phyloP scores from a whole-genome alignment of 2,113 vertebrate genomes.

The Pseudorectes ferrugineus region DNA sequence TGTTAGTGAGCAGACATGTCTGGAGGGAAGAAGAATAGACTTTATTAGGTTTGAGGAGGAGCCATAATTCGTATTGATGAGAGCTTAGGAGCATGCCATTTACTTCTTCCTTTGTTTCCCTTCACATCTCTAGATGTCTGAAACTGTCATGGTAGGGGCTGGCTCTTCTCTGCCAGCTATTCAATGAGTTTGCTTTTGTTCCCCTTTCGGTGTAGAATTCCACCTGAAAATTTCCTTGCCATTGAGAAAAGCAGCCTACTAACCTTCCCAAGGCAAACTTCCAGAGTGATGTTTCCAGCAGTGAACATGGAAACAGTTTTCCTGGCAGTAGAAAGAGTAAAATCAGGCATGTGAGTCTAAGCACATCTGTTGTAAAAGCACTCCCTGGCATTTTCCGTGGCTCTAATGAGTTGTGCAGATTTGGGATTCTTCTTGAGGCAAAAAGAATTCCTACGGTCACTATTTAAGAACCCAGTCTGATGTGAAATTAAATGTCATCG shows the following conservation, averaged over 20 bases:
- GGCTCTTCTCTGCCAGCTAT: background rate
- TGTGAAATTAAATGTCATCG: background rate
- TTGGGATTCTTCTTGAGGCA: background rate
- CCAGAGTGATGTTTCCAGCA: background rate
- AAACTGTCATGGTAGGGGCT: background rate
- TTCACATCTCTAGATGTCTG: background rate
- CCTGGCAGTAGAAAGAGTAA: background rate
- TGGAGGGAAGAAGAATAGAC: background rate
- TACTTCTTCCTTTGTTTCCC: background rate
- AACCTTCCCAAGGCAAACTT: background rate
- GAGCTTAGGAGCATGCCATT: background rate
- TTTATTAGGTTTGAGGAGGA: background rate
- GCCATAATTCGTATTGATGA: background rate
- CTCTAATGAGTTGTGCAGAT: background rate
- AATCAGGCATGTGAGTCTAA: background rate
- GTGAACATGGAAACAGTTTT: background rate
- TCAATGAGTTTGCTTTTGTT: background rate
- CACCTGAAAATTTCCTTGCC: background rate
- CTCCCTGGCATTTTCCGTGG: background rate
- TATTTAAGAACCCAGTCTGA: background rate
- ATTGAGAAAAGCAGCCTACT: background rate
- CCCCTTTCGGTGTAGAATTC: background rate
- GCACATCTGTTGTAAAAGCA: background rate
- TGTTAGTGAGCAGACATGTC: background rate
- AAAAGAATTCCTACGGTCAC: background rate